Percentiles rank a stretch among this genome's conserved stretches.
phyloP scores from a whole-genome alignment of 2,113 vertebrate species.

The Rhinolophus sinicus region DNA sequence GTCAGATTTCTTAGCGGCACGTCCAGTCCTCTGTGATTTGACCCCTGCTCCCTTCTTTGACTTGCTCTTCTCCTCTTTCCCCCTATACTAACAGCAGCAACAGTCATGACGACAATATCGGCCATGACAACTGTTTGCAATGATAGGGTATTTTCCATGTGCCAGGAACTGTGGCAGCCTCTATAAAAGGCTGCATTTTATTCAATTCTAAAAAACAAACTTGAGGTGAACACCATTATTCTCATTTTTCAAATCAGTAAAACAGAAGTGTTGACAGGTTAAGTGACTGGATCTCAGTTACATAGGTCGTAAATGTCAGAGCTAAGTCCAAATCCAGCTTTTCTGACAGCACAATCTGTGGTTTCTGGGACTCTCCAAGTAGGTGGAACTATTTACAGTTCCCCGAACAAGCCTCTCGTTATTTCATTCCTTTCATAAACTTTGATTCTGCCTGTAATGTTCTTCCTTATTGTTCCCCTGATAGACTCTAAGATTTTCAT shows the following conservation, averaged over 20 bases:
- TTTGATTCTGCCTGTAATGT: slow-evolving; percentile 12
- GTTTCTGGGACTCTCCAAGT: not conserved
- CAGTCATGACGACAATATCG: not conserved
- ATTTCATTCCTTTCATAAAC: slow-evolving; percentile 28
- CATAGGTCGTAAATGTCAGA: not conserved
- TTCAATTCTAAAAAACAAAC: not conserved
- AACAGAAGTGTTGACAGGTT: not conserved
- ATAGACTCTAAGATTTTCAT: not conserved
- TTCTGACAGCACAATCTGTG: not conserved
- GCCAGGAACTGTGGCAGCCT: not conserved
- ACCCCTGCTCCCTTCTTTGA: not conserved
- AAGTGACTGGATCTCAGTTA: not conserved
- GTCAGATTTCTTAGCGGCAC: not conserved
- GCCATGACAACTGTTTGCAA: not conserved
- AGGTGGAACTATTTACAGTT: slow-evolving; percentile 24
- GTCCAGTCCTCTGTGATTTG: not conserved
- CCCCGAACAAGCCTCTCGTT: slow-evolving; percentile 22
- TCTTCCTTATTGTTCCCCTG: not conserved
- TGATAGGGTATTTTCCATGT: not conserved
- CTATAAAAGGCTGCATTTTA: not conserved
- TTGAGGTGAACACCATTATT: not conserved
- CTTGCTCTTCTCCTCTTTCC: not conserved
- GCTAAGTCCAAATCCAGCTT: slow-evolving; percentile 5
- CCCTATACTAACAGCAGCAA: not conserved
- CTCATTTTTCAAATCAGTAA: slow-evolving; percentile 10